Conservation (phyloP, 1,140 invertebrate genomes). For the Marisa cornuarietis region DNA sequence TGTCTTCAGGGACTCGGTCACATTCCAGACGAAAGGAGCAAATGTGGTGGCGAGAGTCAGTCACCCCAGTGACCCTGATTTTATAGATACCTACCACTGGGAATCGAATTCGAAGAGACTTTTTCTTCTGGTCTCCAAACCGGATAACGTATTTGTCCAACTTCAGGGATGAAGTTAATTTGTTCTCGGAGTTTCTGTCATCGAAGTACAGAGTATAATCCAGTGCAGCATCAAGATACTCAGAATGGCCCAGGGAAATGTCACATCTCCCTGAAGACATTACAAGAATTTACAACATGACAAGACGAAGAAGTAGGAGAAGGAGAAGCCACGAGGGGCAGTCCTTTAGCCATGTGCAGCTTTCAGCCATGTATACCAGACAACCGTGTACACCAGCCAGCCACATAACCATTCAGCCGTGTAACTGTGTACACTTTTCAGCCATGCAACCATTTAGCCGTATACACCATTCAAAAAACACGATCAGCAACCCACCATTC, state of each 20-base stretch:
- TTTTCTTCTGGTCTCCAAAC: constrained; percentile 27
- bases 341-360: too few relatives aligned
- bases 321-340: too few relatives aligned
- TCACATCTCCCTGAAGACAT: constrained; percentile 24
- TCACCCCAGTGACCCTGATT: constrained; percentile 15
- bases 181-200: constrained; percentile 25
- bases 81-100: constrained; percentile 42
- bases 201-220: constrained; percentile 34
- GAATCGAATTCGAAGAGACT: constrained; percentile 43
- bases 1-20: constrained; percentile 29
- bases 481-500: too few relatives aligned
- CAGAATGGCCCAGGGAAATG: constrained; percentile 31
- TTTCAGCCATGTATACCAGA: too few relatives aligned
- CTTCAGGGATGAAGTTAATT: constrained; percentile 30
- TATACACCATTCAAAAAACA: too few relatives aligned
- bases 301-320: not conserved
- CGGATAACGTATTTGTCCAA: constrained; percentile 35
- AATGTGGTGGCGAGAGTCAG: not conserved
- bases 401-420: too few relatives aligned
- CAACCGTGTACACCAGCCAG: too few relatives aligned
- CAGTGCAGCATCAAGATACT: constrained; percentile 12
- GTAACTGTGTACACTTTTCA: too few relatives aligned
- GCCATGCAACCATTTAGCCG: too few relatives aligned
- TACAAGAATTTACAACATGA: not conserved
- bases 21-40: constrained; percentile 46